phyloP scores from a whole-genome alignment of 2,888 invertebrate species.

The Ectobius pallidus region DNA sequence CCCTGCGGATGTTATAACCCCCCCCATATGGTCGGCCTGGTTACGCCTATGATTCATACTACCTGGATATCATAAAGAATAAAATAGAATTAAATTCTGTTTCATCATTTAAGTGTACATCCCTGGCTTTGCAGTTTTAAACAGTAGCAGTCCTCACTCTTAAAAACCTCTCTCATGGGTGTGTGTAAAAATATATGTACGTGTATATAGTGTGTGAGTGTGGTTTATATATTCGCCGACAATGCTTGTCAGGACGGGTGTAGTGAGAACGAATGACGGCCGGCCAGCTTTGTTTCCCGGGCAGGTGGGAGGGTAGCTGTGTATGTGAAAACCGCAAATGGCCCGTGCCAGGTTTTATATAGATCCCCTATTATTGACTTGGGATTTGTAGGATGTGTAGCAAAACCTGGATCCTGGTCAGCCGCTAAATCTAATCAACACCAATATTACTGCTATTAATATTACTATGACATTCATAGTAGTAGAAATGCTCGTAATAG shows the following conservation, averaged over 20 bases:
- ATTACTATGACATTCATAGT: too few relatives aligned
- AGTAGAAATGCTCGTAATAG: too few relatives aligned
- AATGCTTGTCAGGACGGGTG: constrained; percentile 25
- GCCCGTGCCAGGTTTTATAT: constrained; percentile 36
- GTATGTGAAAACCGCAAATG: constrained; percentile 38
- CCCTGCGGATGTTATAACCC: too few relatives aligned
- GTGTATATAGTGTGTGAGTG: constrained; percentile 4
- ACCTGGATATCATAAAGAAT: too few relatives aligned
- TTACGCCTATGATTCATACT: too few relatives aligned
- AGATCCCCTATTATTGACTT: constrained; percentile 36
- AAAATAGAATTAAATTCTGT: too few relatives aligned
- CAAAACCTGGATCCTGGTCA: not conserved
- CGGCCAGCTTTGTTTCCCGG: constrained; percentile 17
- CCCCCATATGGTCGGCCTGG: too few relatives aligned
- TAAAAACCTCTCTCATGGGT: not conserved
- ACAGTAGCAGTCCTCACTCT: not conserved
- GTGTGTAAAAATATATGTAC: not conserved
- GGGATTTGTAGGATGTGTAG: constrained; percentile 29
- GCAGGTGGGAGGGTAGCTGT: not conserved
- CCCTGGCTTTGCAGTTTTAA: not conserved
- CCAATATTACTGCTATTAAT: too few relatives aligned
- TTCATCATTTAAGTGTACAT: not conserved
- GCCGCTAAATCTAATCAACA: too few relatives aligned
- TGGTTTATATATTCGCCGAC: constrained; percentile 30
- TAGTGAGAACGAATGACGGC: constrained; percentile 22